Evolutionary conservation across 2,888 invertebrate genomes (phyloP).

Genomic region (Melangyna quadrimaculata): DNA sequence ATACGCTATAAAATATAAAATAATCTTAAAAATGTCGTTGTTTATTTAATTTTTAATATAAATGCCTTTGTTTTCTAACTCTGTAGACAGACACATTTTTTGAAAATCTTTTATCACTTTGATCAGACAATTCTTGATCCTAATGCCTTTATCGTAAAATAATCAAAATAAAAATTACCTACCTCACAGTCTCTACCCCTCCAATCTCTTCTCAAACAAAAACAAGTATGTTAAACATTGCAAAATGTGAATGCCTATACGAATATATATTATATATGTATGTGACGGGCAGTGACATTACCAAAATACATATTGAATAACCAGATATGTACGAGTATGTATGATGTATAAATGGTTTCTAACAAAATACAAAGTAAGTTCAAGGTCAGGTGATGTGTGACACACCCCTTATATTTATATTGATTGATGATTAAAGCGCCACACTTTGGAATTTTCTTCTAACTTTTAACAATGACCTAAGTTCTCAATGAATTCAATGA

Average conservation of each 20-base stretch:
- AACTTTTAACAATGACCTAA: not conserved
- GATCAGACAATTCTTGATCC: not conserved
- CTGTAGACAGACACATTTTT: no score
- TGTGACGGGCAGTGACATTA: not conserved
- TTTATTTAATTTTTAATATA: not conserved
- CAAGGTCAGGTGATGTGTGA: conserved; percentile 10
- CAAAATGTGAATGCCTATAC: not conserved
- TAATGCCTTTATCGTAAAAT: not conserved
- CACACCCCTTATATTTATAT: conserved; percentile 10
- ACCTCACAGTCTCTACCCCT: not conserved
- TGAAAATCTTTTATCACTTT: not conserved
- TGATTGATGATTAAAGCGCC: conserved; percentile 1
- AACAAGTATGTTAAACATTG: not conserved
- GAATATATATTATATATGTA: no score
- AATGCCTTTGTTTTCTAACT: not conserved
- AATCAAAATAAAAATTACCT: not conserved
- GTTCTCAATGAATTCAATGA: not conserved
- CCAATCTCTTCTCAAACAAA: not conserved
- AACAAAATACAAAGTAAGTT: not conserved
- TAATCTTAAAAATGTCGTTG: not conserved
- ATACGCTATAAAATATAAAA: not conserved
- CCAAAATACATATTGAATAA: not conserved
- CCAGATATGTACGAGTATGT: no score
- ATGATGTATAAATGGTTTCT: no score
- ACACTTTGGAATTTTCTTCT: conserved; percentile 1